These are phyloP conservation scores for Hydrochoerus hydrochaeris DNA, from an alignment of 2,113 vertebrate species.

Conservation along the genomic window DNA sequence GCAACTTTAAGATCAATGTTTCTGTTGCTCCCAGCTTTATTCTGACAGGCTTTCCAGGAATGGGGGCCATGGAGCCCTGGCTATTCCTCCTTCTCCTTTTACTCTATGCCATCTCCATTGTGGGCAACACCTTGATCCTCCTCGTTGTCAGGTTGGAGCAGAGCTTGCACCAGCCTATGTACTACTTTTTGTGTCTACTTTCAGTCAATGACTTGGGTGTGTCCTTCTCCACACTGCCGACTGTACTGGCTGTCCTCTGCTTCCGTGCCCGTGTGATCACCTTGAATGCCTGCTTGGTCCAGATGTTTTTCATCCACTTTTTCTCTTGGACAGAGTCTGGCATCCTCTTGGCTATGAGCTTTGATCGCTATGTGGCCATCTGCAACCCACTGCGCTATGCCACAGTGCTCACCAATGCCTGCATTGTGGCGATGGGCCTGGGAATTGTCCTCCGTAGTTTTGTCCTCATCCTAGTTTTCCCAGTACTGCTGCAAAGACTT, in stretches of 20 bases:
- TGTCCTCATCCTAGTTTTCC: conserved; percentile 35
- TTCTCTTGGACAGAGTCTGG: conserved; percentile 64
- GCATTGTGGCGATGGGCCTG: neutral
- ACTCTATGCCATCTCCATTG: conserved; percentile 30
- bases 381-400: conserved; percentile 61
- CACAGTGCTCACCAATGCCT: conserved; percentile 10
- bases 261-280: neutral
- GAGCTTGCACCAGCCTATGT: conserved; percentile 65
- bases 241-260: conserved; percentile 45
- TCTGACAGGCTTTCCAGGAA: conserved; percentile 52
- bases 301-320: conserved; percentile 72
- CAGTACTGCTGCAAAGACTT: conserved; percentile 49
- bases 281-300: conserved; percentile 55
- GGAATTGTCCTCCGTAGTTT: conserved; percentile 2
- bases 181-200: conserved; percentile 53
- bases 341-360: conserved; percentile 59
- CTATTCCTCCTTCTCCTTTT: conserved; percentile 38
- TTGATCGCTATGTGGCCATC: conserved; percentile 51
- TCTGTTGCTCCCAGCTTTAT: conserved; percentile 52
- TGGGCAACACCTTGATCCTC: conserved; percentile 58
- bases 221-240: conserved; percentile 54
- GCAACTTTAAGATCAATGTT: neutral
- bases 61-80: conserved; percentile 15
- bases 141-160: conserved; percentile 53
- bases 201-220: conserved; percentile 58